A percentile compares a stretch with the other conserved stretches of the same genome.
phyloP scores from a whole-genome alignment of 2,888 invertebrate genomes.

The Ichneumoninae sp. region DNA sequence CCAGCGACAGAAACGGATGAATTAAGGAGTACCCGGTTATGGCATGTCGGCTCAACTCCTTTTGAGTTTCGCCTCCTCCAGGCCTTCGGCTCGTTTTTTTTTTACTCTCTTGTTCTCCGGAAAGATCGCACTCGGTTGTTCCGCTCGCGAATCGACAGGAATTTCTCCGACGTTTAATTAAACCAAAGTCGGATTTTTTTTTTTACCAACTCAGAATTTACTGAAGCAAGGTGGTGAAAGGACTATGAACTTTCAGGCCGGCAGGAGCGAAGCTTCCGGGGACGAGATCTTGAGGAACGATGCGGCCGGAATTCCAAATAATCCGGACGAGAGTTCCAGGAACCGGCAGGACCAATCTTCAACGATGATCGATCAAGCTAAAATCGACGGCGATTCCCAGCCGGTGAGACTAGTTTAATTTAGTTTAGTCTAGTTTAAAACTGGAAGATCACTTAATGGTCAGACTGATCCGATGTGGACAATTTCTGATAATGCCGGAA shows the following conservation, averaged over 20 bases:
- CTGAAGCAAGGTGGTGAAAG: neutral
- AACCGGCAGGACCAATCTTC: conserved; percentile 2
- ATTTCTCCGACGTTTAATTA: neutral
- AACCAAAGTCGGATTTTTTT: neutral
- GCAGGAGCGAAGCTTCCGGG: neutral
- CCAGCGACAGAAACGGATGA: neutral
- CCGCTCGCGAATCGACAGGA: neutral
- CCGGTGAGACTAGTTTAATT: neutral
- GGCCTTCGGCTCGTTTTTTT: neutral
- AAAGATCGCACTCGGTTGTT: conserved; percentile 14
- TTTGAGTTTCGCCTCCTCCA: conserved; percentile 1
- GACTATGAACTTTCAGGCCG: conserved; percentile 10
- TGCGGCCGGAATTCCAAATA: neutral
- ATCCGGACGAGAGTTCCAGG: neutral
- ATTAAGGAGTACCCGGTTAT: neutral
- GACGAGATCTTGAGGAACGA: neutral
- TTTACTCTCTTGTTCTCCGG: neutral
- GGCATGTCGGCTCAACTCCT: conserved; percentile 1
- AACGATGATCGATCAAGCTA: neutral
- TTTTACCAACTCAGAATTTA: neutral
- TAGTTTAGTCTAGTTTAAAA: neutral
- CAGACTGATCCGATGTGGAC: too few relatives aligned
- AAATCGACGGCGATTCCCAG: neutral
- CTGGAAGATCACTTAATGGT: too few relatives aligned
- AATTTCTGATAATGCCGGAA: too few relatives aligned